Evolutionary conservation across 2,888 invertebrate species (phyloP).

Genomic region (Stramonita haemastoma): DNA sequence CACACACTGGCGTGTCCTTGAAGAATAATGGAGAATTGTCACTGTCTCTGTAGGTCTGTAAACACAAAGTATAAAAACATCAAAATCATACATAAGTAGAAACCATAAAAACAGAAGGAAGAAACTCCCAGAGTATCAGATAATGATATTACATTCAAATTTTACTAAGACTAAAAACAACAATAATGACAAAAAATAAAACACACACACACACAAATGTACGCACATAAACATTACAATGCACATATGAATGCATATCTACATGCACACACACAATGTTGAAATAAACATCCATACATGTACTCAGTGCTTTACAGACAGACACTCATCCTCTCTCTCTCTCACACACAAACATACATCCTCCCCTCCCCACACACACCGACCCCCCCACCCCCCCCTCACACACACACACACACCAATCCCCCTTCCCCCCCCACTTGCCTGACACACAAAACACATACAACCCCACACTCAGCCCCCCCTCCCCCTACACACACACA

Average conservation of each 20-base stretch:
- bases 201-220: background rate
- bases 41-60: conserved; percentile 55
- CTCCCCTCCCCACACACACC: background rate
- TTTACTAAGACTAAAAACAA: background rate
- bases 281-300: background rate
- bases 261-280: background rate
- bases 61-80: background rate
- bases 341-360: background rate
- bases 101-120: too few species aligned
- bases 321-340: background rate
- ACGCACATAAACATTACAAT: background rate
- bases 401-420: background rate
- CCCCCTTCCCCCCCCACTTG: too few species aligned
- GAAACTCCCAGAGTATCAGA: too few species aligned
- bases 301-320: background rate
- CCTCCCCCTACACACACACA: too few species aligned
- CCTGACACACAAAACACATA: too few species aligned
- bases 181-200: background rate
- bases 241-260: background rate
- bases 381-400: background rate
- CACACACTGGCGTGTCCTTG: conserved; percentile 59
- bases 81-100: too few species aligned
- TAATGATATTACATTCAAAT: background rate
- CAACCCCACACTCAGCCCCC: too few species aligned
- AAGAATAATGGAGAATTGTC: conserved; percentile 61